Evolutionary conservation across 92 coral and sea anemone genomes (phyloP).

Genomic region (Siderastrea radians): DNA sequence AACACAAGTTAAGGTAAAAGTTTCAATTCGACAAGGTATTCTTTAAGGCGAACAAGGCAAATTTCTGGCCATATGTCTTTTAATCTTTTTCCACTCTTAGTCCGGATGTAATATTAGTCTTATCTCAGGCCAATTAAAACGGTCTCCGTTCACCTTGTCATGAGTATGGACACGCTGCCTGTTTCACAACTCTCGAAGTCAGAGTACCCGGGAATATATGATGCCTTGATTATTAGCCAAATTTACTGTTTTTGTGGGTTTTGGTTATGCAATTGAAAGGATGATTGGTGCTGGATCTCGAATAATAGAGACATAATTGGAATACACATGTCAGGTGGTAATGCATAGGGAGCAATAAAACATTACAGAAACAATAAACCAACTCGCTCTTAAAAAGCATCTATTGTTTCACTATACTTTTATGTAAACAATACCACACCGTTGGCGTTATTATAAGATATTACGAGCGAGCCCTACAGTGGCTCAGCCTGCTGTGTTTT

Average conservation of each 20-base stretch:
- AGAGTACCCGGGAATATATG: too few relatives aligned
- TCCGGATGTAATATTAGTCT: too few relatives aligned
- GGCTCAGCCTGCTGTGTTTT: neutral
- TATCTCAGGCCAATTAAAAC: too few relatives aligned
- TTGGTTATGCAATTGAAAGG: neutral
- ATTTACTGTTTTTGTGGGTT: constrained; percentile 11
- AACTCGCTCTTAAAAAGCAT: constrained; percentile 20
- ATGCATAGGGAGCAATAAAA: neutral
- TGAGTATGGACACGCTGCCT: too few relatives aligned
- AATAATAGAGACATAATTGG: constrained; percentile 1
- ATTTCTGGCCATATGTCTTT: too few relatives aligned
- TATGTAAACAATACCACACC: neutral
- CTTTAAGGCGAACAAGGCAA: too few relatives aligned
- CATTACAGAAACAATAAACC: neutral
- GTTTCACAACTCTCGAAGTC: too few relatives aligned
- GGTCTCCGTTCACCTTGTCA: too few relatives aligned
- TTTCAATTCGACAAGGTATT: too few relatives aligned
- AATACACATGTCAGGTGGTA: neutral
- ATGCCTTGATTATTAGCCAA: neutral
- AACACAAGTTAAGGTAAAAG: too few relatives aligned
- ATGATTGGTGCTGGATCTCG: neutral
- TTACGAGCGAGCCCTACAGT: too few relatives aligned
- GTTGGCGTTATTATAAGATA: neutral
- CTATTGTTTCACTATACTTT: constrained; percentile 17
- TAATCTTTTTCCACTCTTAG: too few relatives aligned